phyloP scores from a whole-genome alignment of 2,113 vertebrate species.

The Cathartes aura region DNA sequence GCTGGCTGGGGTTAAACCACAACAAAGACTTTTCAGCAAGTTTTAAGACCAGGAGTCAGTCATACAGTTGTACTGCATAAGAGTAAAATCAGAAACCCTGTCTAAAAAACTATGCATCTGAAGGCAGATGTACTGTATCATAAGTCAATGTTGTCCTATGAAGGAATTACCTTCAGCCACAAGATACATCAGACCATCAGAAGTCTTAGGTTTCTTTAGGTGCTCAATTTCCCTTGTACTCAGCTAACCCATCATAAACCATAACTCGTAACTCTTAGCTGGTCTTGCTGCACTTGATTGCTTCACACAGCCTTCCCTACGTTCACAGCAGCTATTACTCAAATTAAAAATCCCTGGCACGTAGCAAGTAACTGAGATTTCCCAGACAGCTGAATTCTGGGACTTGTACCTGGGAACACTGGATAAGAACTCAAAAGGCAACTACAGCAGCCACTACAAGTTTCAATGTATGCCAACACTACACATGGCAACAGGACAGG shows the following conservation, averaged over 20 bases:
- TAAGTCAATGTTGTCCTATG: rapidly evolving
- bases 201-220: background rate
- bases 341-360: background rate
- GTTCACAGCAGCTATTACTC: background rate
- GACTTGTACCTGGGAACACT: background rate
- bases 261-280: background rate
- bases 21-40: background rate
- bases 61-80: rapidly evolving
- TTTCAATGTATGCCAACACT: background rate
- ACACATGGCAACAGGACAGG: background rate
- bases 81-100: background rate
- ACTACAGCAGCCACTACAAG: background rate
- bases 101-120: background rate
- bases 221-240: background rate
- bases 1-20: too few relatives aligned
- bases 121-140: background rate
- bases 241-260: background rate
- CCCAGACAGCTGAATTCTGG: background rate
- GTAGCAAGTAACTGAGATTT: rapidly evolving
- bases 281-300: background rate
- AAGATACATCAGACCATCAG: background rate
- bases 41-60: background rate
- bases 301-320: background rate
- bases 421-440: background rate
- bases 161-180: background rate